Conservation (phyloP, 2,888 invertebrate genomes). For the Eueremaeus valkanovi region DNA sequence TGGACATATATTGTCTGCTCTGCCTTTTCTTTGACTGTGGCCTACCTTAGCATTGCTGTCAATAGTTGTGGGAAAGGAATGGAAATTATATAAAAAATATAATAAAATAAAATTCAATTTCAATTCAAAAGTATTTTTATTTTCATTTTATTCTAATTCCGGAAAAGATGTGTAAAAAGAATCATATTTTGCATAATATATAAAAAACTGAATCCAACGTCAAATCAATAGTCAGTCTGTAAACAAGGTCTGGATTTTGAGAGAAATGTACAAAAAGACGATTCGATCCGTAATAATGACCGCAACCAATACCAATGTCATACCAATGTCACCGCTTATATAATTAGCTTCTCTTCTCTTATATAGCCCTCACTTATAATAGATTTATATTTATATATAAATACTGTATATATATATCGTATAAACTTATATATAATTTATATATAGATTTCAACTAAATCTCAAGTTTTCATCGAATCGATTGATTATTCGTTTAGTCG, state of each 20-base stretch:
- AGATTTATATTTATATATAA: neutral
- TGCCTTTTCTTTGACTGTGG: no score
- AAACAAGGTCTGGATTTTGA: neutral
- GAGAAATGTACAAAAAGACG: conserved; percentile 1
- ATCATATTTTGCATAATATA: conserved; percentile 1
- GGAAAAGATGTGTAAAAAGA: neutral
- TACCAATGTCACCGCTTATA: conserved; percentile 2
- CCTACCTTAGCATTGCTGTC: no score
- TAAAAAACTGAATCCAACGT: conserved; percentile 17
- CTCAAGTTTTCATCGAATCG: neutral
- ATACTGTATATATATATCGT: conserved; percentile 7
- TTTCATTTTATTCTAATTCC: neutral
- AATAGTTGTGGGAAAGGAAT: no score
- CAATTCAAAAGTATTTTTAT: neutral
- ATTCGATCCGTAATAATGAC: neutral
- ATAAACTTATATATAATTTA: neutral
- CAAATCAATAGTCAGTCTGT: conserved; percentile 11
- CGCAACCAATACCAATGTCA: conserved; percentile 11
- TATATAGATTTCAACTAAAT: neutral
- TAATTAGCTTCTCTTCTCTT: neutral
- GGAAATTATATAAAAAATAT: no score
- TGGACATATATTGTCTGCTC: no score
- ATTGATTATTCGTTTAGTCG: neutral
- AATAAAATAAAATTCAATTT: no score
- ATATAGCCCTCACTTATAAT: conserved; percentile 13